phyloP scores from a whole-genome alignment of 2,888 invertebrate species.

The Temnothorax rugatulus region DNA sequence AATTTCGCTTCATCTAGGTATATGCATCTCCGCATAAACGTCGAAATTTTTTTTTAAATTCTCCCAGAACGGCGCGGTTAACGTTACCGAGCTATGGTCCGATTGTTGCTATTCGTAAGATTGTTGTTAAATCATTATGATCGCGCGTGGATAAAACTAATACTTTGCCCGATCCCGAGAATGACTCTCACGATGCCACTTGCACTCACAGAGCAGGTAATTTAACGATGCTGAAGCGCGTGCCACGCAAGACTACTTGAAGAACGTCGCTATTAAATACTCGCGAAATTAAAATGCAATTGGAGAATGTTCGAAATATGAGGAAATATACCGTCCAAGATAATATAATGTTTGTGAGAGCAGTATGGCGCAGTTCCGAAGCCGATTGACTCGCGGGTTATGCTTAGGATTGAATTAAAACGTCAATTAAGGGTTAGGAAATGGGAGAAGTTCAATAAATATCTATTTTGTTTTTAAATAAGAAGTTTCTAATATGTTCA shows the following conservation, averaged over 20 bases:
- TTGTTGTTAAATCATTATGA: slow-evolving; percentile 85
- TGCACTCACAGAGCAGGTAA: slow-evolving; percentile 61
- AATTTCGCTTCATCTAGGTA: background rate
- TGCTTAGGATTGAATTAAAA: slow-evolving; percentile 54
- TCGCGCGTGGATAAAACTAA: slow-evolving; percentile 79
- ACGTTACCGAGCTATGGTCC: slow-evolving; percentile 82
- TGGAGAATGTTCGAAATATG: slow-evolving; percentile 71
- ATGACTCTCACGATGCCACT: slow-evolving; percentile 62
- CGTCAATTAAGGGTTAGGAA: slow-evolving; percentile 52
- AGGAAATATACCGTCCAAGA: slow-evolving; percentile 73
- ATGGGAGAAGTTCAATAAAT: slow-evolving; percentile 31
- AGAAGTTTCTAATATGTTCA: background rate
- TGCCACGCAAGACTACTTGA: slow-evolving; percentile 72
- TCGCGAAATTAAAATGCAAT: slow-evolving; percentile 62
- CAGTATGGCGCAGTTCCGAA: slow-evolving; percentile 48
- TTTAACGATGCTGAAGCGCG: slow-evolving; percentile 45
- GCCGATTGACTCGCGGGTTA: slow-evolving; percentile 53
- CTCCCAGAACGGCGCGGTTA: slow-evolving; percentile 74
- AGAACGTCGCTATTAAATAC: slow-evolving; percentile 58
- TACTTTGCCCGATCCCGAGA: slow-evolving; percentile 72
- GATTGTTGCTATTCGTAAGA: slow-evolving; percentile 86
- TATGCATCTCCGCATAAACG: background rate
- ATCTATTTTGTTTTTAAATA: slow-evolving; percentile 25
- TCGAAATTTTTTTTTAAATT: slow-evolving; percentile 7
- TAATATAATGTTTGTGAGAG: slow-evolving; percentile 68